Percentiles rank a stretch among this genome's conserved stretches.
phyloP scores from a whole-genome alignment of 2,888 invertebrate species.

The Acanthosepion lycidas region DNA sequence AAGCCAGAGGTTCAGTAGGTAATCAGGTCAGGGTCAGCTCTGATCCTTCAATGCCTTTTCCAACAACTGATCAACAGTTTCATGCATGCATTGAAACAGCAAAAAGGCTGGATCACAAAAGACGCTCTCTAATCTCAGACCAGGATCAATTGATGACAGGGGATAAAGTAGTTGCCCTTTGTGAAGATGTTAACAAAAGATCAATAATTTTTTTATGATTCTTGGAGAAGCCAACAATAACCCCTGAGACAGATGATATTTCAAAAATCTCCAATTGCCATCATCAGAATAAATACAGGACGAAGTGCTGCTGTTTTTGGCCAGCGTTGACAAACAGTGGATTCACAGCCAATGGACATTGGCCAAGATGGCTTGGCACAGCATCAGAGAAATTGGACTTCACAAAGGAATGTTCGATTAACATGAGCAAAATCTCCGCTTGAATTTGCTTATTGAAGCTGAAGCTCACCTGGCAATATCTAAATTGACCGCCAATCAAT shows the following conservation, averaged over 20 bases:
- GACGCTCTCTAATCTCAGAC: neutral
- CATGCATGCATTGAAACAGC: neutral
- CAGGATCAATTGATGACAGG: neutral
- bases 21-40: neutral
- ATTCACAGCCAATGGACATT: conserved; percentile 10
- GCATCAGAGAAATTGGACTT: conserved; percentile 33
- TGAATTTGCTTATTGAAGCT: conserved; percentile 20
- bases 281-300: conserved; percentile 11
- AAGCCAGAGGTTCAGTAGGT: neutral
- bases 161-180: conserved; percentile 7
- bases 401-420: conserved; percentile 33
- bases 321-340: conserved; percentile 33
- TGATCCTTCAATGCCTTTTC: neutral
- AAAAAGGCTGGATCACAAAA: neutral
- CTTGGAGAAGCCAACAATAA: neutral
- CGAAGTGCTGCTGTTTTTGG: conserved; percentile 13
- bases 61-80: neutral
- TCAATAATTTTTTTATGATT: conserved; percentile 12
- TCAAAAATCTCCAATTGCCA: conserved; percentile 20
- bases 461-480: conserved; percentile 33
- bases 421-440: conserved; percentile 13
- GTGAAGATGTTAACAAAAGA: neutral
- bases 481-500: conserved; percentile 21
- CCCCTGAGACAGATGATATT: neutral
- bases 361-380: conserved; percentile 12